Evolutionary conservation across 2,888 invertebrate species (phyloP).

Genomic region (Leucozona laternaria): DNA sequence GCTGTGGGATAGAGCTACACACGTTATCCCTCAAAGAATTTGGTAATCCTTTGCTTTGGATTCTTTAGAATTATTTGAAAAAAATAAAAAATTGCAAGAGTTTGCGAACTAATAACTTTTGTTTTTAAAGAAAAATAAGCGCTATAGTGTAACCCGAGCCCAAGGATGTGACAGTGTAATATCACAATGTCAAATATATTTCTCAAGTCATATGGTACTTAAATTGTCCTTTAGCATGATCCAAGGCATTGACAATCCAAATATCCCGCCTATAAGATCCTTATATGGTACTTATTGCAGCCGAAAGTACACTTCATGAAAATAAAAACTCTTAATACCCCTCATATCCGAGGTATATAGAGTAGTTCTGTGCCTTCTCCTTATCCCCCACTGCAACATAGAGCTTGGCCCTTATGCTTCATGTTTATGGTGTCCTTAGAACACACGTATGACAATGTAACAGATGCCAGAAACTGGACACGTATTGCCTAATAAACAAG

Average conservation of each 20-base stretch:
- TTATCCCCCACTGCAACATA: background rate
- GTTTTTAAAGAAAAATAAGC: background rate
- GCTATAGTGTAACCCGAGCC: background rate
- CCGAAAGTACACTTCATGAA: constrained; percentile 62
- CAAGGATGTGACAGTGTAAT: constrained; percentile 24
- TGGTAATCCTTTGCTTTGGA: background rate
- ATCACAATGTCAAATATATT: constrained; percentile 26
- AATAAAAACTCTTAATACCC: constrained; percentile 54
- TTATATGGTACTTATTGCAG: constrained; percentile 57
- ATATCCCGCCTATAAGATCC: constrained; percentile 21
- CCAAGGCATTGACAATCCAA: constrained; percentile 1
- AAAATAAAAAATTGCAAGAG: background rate
- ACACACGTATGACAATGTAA: constrained; percentile 71
- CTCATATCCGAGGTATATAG: constrained; percentile 38
- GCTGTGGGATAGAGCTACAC: background rate
- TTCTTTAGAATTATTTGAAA: background rate
- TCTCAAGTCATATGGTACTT: constrained; percentile 43
- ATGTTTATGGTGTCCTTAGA: constrained; percentile 57
- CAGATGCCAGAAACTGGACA: constrained; percentile 65
- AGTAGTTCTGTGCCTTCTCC: constrained; percentile 18
- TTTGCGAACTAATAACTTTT: background rate
- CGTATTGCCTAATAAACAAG: constrained; percentile 71
- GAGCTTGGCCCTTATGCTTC: background rate
- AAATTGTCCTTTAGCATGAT: constrained; percentile 42
- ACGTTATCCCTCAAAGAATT: background rate